A percentile compares a stretch with the other conserved stretches of the same genome.
phyloP scores from a whole-genome alignment of 2,888 invertebrate species.

The Sphaeridia pumilis region DNA sequence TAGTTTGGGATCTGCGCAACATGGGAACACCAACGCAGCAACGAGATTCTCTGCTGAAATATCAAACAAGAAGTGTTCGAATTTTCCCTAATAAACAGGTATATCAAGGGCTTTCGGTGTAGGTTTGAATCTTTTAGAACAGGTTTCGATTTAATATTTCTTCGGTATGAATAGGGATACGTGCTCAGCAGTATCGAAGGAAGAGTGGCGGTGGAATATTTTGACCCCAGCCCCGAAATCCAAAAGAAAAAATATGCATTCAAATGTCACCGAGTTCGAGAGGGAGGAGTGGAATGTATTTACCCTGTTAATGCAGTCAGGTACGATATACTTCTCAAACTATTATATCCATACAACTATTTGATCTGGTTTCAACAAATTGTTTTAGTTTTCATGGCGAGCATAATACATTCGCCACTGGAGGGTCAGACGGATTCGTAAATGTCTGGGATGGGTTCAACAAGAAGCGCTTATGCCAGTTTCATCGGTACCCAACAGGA shows the following conservation, averaged over 20 bases:
- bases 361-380: no score
- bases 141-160: no score
- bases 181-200: constrained; percentile 97
- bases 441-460: constrained; percentile 99
- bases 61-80: constrained; percentile 86
- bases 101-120: background rate
- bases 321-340: no score
- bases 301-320: constrained; percentile 95
- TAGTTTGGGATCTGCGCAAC: constrained; percentile 94
- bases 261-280: constrained; percentile 92
- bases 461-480: constrained; percentile 94
- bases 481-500: constrained; percentile 91
- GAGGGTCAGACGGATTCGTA: constrained; percentile 92
- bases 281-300: constrained; percentile 85
- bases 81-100: constrained; percentile 71
- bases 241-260: constrained; percentile 99
- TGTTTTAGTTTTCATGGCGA: constrained; percentile 90
- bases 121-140: no score
- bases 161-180: no score
- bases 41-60: constrained; percentile 91
- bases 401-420: constrained; percentile 97
- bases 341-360: no score
- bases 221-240: constrained; percentile 88
- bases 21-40: constrained; percentile 88
- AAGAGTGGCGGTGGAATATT: constrained; percentile 92